These are phyloP conservation scores for Mycteria americana DNA, from an alignment of 2,797 vertebrate species.

Conservation along the genomic window DNA sequence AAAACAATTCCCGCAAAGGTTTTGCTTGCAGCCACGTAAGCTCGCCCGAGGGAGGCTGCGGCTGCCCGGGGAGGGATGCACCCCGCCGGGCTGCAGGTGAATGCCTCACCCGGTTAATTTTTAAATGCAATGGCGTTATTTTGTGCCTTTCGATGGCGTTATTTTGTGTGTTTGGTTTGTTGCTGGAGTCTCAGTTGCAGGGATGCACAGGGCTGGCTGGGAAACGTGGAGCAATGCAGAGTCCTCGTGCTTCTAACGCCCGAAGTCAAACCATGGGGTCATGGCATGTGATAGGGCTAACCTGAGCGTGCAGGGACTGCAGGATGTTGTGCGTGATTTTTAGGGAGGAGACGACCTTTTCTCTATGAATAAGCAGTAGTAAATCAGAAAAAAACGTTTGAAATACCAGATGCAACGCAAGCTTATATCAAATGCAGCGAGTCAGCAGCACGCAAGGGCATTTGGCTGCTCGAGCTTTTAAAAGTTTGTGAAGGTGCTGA, in stretches of 20 bases:
- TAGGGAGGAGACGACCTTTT: not conserved
- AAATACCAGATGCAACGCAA: not conserved
- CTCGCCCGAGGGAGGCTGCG: not conserved
- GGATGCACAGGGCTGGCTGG: not conserved
- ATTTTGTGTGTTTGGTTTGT: not conserved
- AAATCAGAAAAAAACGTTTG: not conserved
- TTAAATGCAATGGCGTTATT: fast-evolving
- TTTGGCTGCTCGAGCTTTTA: not conserved
- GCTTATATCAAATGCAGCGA: not conserved
- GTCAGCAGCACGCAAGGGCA: not conserved
- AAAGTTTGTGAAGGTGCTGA: not conserved
- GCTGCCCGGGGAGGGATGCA: not conserved
- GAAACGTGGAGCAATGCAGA: not conserved
- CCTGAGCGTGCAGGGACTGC: not conserved
- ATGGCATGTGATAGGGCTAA: not conserved
- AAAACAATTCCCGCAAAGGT: not conserved
- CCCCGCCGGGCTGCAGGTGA: not conserved
- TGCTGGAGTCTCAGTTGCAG: not conserved
- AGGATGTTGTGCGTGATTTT: not conserved
- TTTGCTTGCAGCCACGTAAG: not conserved
- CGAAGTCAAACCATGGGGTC: not conserved
- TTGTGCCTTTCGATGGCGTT: fast-evolving
- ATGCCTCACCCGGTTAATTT: fast-evolving
- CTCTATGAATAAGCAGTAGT: not conserved
- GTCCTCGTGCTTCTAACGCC: not conserved